Evolutionary conservation across 2,797 vertebrate species (phyloP).

Genomic region (Rhinella marina): DNA sequence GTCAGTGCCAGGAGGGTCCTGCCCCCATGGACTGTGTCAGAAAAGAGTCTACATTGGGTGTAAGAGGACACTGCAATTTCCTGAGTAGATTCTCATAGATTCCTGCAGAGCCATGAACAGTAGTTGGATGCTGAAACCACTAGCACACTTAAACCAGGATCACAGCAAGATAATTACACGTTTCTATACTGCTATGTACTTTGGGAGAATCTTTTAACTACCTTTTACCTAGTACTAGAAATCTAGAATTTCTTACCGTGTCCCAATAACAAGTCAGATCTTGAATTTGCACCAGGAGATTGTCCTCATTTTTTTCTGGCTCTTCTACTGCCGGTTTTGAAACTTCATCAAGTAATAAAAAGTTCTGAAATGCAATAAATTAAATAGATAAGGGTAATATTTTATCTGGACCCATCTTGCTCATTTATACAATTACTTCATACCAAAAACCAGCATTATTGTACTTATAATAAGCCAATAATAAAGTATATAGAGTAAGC

Average conservation of each 20-base stretch:
- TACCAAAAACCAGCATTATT: not conserved
- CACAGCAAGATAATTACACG: not conserved
- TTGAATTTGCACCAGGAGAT: slow-evolving; percentile 79
- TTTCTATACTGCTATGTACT: not conserved
- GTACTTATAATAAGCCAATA: not conserved
- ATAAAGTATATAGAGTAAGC: no score
- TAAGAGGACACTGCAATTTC: no score
- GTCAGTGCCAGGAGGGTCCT: no score
- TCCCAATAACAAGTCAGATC: slow-evolving; percentile 90
- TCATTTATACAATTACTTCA: not conserved
- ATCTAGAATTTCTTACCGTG: slow-evolving; percentile 76
- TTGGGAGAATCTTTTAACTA: not conserved
- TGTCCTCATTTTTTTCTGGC: slow-evolving; percentile 72
- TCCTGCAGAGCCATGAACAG: no score
- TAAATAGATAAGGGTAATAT: not conserved
- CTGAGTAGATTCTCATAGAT: no score
- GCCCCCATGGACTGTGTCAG: no score
- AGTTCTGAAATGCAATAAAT: slow-evolving; percentile 75
- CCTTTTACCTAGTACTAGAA: not conserved
- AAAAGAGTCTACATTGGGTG: no score
- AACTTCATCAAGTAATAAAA: slow-evolving; percentile 90
- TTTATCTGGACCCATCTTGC: not conserved
- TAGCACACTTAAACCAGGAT: no score
- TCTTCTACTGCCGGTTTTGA: slow-evolving; percentile 66
- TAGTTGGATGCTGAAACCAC: no score